A percentile compares a stretch with the other conserved stretches of the same genome.
These are phyloP conservation scores for Nephrotoma appendiculata DNA, from an alignment of 2,888 invertebrate species.

Conservation along the genomic window DNA sequence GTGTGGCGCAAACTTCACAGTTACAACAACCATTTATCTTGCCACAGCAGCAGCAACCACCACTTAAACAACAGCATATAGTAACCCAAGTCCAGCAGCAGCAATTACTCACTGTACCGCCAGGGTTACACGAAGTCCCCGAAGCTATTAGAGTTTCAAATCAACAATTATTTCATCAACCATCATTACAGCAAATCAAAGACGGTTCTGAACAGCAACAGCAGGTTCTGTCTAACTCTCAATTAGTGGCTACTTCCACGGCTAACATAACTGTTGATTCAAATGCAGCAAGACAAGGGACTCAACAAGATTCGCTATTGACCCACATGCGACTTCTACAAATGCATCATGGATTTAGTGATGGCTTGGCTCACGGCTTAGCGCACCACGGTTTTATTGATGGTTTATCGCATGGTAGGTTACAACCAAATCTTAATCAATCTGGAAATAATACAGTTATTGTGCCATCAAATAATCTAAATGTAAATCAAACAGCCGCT, in stretches of 20 bases:
- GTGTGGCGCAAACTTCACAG: slow-evolving; percentile 30
- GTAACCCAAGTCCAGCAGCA: slow-evolving; percentile 29
- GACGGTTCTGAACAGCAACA: slow-evolving; percentile 23
- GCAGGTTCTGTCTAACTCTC: background rate
- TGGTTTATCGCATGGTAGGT: slow-evolving; percentile 10
- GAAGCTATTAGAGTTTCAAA: slow-evolving; percentile 41
- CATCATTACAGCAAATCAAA: slow-evolving; percentile 21
- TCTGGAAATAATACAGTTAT: slow-evolving; percentile 9
- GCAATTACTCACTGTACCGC: slow-evolving; percentile 29
- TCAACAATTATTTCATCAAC: slow-evolving; percentile 34
- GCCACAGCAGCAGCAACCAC: slow-evolving; percentile 13
- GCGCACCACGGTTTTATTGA: slow-evolving; percentile 5
- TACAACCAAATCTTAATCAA: slow-evolving; percentile 26
- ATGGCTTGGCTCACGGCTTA: slow-evolving; percentile 21
- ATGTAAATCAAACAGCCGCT: slow-evolving; percentile 3
- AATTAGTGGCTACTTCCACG: slow-evolving; percentile 18
- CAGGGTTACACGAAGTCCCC: slow-evolving; percentile 42
- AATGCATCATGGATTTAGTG: slow-evolving; percentile 29
- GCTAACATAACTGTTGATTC: slow-evolving; percentile 29
- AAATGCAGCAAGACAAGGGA: slow-evolving; percentile 22
- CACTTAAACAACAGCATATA: slow-evolving; percentile 19
- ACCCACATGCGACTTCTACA: slow-evolving; percentile 31
- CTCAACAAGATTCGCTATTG: slow-evolving; percentile 18
- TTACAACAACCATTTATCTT: slow-evolving; percentile 12
- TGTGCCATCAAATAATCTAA: background rate